Percentiles rank a stretch among this genome's conserved stretches.
Evolutionary conservation across 2,888 invertebrate species (phyloP).

Genomic region (Chaetogeoica ovagalla): DNA sequence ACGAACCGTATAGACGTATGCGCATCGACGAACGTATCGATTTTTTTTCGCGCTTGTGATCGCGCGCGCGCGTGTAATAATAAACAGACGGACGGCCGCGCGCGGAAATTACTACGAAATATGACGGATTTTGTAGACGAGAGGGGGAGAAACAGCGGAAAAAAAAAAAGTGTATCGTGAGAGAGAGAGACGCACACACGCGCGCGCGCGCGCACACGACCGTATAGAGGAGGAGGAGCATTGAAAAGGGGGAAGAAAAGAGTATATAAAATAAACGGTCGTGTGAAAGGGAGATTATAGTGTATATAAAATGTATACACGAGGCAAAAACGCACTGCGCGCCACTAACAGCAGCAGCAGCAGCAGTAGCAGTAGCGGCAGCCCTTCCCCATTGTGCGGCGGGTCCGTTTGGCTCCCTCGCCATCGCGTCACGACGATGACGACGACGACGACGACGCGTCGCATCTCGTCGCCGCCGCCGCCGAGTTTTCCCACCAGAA

Average conservation of each 20-base stretch:
- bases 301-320: neutral
- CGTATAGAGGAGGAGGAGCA: neutral
- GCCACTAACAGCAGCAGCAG: neutral
- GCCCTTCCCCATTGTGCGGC: conserved; percentile 17
- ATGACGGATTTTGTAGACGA: too few species aligned
- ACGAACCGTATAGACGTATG: too few species aligned
- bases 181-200: too few species aligned
- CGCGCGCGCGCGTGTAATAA: too few species aligned
- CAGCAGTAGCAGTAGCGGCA: neutral
- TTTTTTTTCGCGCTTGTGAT: too few species aligned
- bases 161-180: neutral
- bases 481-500: conserved; percentile 44
- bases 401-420: neutral
- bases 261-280: conserved; percentile 42
- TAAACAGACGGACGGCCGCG: too few species aligned
- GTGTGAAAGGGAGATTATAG: conserved; percentile 35
- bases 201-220: too few species aligned
- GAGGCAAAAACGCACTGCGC: neutral
- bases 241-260: conserved; percentile 18
- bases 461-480: conserved; percentile 11
- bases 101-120: too few species aligned
- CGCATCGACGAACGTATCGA: too few species aligned
- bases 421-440: too few species aligned
- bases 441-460: neutral
- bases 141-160: neutral